Evolutionary conservation across 2,113 vertebrate genomes (phyloP).

Genomic region (Morone chrysops): DNA sequence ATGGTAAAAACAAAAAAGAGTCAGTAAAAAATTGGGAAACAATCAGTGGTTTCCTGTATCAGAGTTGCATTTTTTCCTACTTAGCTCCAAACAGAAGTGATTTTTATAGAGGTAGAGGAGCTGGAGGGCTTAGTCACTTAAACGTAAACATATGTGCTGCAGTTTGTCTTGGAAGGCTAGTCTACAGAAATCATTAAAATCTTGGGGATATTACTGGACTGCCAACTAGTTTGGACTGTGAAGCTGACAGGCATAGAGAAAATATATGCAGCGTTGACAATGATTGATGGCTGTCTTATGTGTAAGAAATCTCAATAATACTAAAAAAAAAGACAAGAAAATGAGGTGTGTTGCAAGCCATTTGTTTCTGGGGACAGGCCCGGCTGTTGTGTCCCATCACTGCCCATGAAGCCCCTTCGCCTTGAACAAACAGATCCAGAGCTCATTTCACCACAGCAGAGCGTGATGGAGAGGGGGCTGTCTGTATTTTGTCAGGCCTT

Average conservation of each 20-base stretch:
- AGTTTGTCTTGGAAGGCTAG: neutral
- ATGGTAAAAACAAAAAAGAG: neutral
- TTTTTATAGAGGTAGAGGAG: neutral
- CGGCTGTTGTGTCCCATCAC: conserved; percentile 59
- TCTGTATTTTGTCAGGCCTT: conserved; percentile 72
- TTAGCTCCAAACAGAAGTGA: neutral
- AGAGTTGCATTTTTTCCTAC: neutral
- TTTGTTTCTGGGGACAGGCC: conserved; percentile 73
- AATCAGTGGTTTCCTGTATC: neutral
- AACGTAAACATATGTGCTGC: neutral
- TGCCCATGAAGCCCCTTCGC: conserved; percentile 52
- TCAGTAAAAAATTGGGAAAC: neutral
- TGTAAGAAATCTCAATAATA: conserved; percentile 78
- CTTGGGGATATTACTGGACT: neutral
- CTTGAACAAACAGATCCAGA: conserved; percentile 65
- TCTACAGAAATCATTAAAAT: conserved; percentile 17
- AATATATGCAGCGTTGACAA: conserved; percentile 40
- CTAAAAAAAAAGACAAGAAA: conserved; percentile 73
- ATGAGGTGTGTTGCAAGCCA: conserved; percentile 71
- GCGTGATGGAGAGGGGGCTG: conserved; percentile 73
- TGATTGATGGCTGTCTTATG: conserved; percentile 66
- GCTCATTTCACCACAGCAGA: conserved; percentile 68
- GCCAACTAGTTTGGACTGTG: conserved; percentile 16
- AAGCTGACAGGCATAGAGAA: conserved; percentile 29
- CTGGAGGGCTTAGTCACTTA: neutral